Percentiles rank a stretch among this genome's conserved stretches.
These are phyloP conservation scores for Bombus difficillimus DNA, from an alignment of 1,140 invertebrate species.

Conservation along the genomic window DNA sequence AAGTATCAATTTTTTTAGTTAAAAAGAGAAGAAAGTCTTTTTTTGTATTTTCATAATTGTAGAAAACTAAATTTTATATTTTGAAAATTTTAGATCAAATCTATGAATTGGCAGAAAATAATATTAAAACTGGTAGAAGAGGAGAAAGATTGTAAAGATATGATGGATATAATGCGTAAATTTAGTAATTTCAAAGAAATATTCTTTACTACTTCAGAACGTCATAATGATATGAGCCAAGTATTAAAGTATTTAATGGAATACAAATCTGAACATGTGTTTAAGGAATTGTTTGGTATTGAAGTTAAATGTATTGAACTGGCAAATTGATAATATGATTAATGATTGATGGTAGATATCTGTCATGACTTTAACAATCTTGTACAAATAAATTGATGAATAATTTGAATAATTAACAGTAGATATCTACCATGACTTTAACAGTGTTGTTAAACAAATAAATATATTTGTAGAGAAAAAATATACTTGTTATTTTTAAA, in stretches of 20 bases:
- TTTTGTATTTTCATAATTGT: neutral
- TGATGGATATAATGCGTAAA: conserved; percentile 83
- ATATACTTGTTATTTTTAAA: neutral
- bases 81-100: conserved; percentile 78
- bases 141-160: conserved; percentile 82
- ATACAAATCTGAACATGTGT: conserved; percentile 86
- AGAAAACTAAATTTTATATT: neutral
- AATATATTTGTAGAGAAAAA: neutral
- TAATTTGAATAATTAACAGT: neutral
- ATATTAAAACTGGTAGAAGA: conserved; percentile 82
- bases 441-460: neutral
- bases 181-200: conserved; percentile 89
- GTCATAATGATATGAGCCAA: conserved; percentile 89
- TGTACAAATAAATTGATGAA: neutral
- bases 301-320: conserved; percentile 78
- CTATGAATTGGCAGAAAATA: conserved; percentile 85
- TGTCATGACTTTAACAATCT: neutral
- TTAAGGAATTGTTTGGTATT: conserved; percentile 91
- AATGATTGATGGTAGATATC: neutral
- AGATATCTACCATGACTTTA: neutral
- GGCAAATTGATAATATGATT: neutral
- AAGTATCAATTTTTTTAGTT: conserved; percentile 78
- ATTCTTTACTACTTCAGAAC: conserved; percentile 85
- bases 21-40: neutral
- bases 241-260: conserved; percentile 88